Evolutionary conservation across 1,140 invertebrate genomes (phyloP).

Genomic region (Drosophila sechellia): DNA sequence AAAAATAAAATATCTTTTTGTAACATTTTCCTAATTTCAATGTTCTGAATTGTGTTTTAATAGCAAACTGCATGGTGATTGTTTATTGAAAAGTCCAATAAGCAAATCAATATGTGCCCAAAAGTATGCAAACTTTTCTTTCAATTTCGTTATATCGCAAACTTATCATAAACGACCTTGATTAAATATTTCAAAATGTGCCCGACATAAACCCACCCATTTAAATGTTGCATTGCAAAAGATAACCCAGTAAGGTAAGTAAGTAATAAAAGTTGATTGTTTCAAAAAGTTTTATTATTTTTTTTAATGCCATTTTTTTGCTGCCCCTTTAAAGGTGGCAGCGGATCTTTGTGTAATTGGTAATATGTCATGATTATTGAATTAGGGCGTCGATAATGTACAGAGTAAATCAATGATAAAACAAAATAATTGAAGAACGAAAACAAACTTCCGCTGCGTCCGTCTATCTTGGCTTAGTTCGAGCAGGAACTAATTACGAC

Average conservation of each 20-base stretch:
- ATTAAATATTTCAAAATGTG: background rate
- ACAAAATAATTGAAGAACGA: constrained; percentile 52
- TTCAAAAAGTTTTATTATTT: constrained; percentile 40
- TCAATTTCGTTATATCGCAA: background rate
- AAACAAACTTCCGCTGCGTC: constrained; percentile 45
- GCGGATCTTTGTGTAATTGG: constrained; percentile 44
- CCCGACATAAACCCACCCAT: background rate
- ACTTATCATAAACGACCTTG: background rate
- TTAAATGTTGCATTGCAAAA: no score
- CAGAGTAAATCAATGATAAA: constrained; percentile 43
- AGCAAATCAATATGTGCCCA: background rate
- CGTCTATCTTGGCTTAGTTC: constrained; percentile 63
- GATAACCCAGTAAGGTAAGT: no score
- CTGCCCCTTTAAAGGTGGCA: constrained; percentile 18
- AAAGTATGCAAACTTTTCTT: background rate
- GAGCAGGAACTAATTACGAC: constrained; percentile 76
- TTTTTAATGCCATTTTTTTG: constrained; percentile 56
- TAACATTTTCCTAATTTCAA: no score
- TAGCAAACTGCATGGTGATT: no score
- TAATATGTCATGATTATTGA: constrained; percentile 70
- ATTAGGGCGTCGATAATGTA: constrained; percentile 67
- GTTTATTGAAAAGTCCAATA: no score
- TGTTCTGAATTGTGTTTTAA: no score
- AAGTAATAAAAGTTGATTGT: constrained; percentile 5
- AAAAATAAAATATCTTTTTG: no score